A percentile compares a stretch with the other conserved stretches of the same genome.
These are phyloP conservation scores for Sebastes kiyomatsui DNA, from an alignment of 2,797 vertebrate genomes.

Conservation along the genomic window DNA sequence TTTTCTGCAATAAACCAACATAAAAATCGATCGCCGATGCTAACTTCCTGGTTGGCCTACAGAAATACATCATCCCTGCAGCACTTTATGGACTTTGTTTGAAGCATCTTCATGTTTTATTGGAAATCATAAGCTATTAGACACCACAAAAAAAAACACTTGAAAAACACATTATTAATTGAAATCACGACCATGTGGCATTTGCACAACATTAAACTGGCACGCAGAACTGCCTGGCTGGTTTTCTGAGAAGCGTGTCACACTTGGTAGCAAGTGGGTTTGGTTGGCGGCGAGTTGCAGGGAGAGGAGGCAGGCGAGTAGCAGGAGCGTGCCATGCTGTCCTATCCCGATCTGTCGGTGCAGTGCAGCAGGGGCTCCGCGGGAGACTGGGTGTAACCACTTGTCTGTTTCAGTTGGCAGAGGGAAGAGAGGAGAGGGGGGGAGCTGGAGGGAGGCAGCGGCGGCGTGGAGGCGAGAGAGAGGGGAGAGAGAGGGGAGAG, in stretches of 20 bases:
- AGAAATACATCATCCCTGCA: too few relatives aligned
- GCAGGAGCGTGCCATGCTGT: constrained; percentile 30
- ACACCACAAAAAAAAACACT: neutral
- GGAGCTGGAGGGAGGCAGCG: neutral
- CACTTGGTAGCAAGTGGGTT: constrained; percentile 42
- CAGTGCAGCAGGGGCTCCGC: constrained; percentile 14
- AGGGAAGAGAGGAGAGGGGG: neutral
- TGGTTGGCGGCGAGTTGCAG: constrained; percentile 22
- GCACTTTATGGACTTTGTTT: neutral
- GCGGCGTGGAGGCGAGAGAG: constrained; percentile 6
- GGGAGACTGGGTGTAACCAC: constrained; percentile 40
- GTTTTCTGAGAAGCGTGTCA: constrained; percentile 46
- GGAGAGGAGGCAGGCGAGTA: constrained; percentile 36
- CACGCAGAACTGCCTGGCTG: constrained; percentile 23
- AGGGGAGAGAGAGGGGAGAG: neutral
- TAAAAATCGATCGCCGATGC: too few relatives aligned
- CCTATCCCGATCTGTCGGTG: constrained; percentile 33
- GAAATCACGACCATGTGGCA: neutral
- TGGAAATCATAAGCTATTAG: constrained; percentile 1
- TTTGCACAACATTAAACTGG: constrained; percentile 8
- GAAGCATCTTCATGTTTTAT: neutral
- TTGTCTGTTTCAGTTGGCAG: constrained; percentile 36
- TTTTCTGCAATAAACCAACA: too few relatives aligned
- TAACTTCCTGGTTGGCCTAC: too few relatives aligned
- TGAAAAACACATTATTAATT: constrained; percentile 3